Evolutionary conservation across 2,888 invertebrate genomes (phyloP).

Genomic region (Oxystoma pomonae): DNA sequence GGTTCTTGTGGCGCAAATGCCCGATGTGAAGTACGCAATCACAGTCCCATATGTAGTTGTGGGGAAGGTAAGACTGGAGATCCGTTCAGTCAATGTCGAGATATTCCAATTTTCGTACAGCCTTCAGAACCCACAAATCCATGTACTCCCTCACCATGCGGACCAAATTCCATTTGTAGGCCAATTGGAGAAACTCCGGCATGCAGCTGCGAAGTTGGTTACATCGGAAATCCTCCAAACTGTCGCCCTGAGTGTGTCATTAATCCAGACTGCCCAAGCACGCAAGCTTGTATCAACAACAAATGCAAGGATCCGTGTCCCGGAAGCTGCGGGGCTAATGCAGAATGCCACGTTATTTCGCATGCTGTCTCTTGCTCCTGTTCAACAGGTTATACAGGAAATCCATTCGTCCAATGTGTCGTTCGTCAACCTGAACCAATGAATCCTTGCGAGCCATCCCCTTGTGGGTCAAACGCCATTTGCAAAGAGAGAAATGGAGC

Average conservation of each 20-base stretch:
- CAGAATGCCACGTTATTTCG: slow-evolving; percentile 74
- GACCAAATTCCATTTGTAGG: slow-evolving; percentile 73
- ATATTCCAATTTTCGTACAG: slow-evolving; percentile 49
- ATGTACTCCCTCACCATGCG: slow-evolving; percentile 77
- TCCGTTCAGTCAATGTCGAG: slow-evolving; percentile 72
- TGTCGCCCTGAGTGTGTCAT: slow-evolving; percentile 81
- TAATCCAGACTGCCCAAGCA: slow-evolving; percentile 74
- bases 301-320: slow-evolving; percentile 81
- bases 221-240: slow-evolving; percentile 74
- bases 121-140: slow-evolving; percentile 51
- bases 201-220: slow-evolving; percentile 73
- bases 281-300: slow-evolving; percentile 74
- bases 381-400: slow-evolving; percentile 69
- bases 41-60: slow-evolving; percentile 55
- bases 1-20: slow-evolving; percentile 54
- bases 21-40: slow-evolving; percentile 53
- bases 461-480: slow-evolving; percentile 81
- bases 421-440: slow-evolving; percentile 54
- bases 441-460: slow-evolving; percentile 80
- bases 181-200: slow-evolving; percentile 62
- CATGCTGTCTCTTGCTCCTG: slow-evolving; percentile 82
- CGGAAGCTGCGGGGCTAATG: slow-evolving; percentile 74
- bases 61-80: slow-evolving; percentile 63
- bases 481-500: slow-evolving; percentile 73
- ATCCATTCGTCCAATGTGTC: slow-evolving; percentile 77